These are phyloP conservation scores for Oophaga sylvatica DNA, from an alignment of 2,797 vertebrate genomes.

Conservation along the genomic window DNA sequence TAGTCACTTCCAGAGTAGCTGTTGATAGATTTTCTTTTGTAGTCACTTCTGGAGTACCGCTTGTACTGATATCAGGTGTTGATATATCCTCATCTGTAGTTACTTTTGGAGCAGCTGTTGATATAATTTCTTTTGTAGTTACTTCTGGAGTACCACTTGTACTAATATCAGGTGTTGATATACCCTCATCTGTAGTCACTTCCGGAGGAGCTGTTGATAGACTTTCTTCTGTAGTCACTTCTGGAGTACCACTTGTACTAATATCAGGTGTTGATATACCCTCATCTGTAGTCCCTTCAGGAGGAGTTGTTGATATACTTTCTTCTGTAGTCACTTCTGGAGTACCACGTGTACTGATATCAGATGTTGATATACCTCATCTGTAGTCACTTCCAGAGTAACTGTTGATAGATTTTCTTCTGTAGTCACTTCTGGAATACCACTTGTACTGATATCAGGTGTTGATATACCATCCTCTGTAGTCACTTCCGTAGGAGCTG, in stretches of 20 bases:
- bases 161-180: not conserved
- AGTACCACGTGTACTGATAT: not conserved
- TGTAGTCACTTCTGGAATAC: not conserved
- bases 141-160: not conserved
- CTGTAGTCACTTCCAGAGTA: not conserved
- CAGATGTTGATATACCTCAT: not conserved
- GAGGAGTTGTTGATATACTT: not conserved
- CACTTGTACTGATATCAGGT: not conserved
- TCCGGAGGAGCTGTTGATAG: not conserved
- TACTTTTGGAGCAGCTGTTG: too few species aligned
- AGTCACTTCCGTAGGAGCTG: too few species aligned
- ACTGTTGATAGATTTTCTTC: not conserved
- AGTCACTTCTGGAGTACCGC: not conserved
- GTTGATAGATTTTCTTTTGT: not conserved
- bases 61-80: not conserved
- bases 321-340: not conserved
- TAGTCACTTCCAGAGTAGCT: not conserved
- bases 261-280: not conserved
- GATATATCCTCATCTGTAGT: not conserved
- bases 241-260: not conserved
- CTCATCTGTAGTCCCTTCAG: not conserved
- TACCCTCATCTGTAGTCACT: not conserved
- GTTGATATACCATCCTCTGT: not conserved
- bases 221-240: not conserved
- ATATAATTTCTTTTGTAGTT: not conserved